phyloP scores from a whole-genome alignment of 2,113 vertebrate species.

The Urocitellus parryii region DNA sequence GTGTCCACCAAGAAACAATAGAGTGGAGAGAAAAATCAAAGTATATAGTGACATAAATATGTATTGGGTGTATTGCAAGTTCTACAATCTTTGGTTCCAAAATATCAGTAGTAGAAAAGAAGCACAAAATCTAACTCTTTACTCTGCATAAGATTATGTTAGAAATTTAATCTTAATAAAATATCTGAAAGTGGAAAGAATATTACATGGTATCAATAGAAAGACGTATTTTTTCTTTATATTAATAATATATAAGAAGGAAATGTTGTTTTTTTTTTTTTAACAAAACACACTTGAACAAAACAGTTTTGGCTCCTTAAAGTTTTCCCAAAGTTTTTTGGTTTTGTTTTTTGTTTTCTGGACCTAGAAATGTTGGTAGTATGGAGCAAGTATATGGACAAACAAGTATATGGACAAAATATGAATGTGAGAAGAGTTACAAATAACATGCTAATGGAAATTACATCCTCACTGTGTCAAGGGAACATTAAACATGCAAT shows the following conservation, averaged over 20 bases:
- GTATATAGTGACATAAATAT: not conserved
- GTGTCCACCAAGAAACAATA: not conserved
- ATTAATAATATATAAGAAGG: not conserved
- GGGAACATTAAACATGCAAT: not conserved
- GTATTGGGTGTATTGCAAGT: not conserved
- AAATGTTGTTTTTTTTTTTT: not conserved
- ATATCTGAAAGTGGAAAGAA: constrained; percentile 5
- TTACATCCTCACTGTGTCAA: not conserved
- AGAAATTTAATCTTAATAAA: constrained; percentile 2
- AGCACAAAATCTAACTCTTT: not conserved
- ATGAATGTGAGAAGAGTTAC: not conserved
- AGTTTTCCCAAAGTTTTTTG: not conserved
- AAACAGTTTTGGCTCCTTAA: not conserved
- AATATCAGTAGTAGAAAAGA: not conserved
- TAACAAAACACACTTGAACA: not conserved
- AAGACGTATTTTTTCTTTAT: not conserved
- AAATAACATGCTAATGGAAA: not conserved
- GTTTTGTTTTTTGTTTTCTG: not conserved
- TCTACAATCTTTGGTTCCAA: not conserved
- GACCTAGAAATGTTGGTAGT: not conserved
- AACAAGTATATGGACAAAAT: not conserved
- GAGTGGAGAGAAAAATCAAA: not conserved
- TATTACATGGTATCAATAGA: not conserved
- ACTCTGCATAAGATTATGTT: not conserved
- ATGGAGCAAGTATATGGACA: not conserved